Conservation (phyloP, 2,797 vertebrate species). For the Limnodromus scolopaceus region DNA sequence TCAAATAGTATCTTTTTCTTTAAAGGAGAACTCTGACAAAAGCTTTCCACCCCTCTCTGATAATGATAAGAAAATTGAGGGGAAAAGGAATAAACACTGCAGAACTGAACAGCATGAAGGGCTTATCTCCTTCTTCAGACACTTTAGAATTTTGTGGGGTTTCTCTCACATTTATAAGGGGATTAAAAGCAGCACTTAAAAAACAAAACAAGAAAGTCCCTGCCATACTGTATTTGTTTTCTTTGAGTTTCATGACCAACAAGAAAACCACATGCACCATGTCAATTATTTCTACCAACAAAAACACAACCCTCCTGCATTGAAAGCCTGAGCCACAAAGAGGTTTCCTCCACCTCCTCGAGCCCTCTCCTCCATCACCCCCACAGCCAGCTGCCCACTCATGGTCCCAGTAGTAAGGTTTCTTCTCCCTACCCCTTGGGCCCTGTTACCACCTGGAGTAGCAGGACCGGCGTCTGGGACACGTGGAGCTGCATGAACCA, state of each 20-base stretch:
- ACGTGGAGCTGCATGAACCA: fast-evolving
- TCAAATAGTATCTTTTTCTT: neutral
- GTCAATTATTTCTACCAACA: neutral
- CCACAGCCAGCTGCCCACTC: neutral
- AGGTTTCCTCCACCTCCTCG: neutral
- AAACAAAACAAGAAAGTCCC: neutral
- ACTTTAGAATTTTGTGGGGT: neutral
- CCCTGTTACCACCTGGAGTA: fast-evolving
- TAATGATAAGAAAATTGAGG: neutral
- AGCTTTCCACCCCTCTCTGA: neutral
- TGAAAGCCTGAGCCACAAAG: neutral
- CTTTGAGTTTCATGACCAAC: neutral
- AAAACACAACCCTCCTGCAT: neutral
- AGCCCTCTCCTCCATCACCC: neutral
- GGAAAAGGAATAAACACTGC: neutral
- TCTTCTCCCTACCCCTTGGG: neutral
- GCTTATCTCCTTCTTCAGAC: slow-evolving; percentile 32
- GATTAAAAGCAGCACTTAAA: neutral
- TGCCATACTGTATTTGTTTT: neutral
- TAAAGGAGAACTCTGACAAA: slow-evolving; percentile 20
- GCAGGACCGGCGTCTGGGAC: neutral
- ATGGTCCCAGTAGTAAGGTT: fast-evolving
- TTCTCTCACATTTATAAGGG: neutral
- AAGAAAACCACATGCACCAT: fast-evolving
- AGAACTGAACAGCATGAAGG: neutral